Base-by-base conservation (phyloP, 2,888 invertebrate genomes). In the Sarcophaga rosellei region DNA sequence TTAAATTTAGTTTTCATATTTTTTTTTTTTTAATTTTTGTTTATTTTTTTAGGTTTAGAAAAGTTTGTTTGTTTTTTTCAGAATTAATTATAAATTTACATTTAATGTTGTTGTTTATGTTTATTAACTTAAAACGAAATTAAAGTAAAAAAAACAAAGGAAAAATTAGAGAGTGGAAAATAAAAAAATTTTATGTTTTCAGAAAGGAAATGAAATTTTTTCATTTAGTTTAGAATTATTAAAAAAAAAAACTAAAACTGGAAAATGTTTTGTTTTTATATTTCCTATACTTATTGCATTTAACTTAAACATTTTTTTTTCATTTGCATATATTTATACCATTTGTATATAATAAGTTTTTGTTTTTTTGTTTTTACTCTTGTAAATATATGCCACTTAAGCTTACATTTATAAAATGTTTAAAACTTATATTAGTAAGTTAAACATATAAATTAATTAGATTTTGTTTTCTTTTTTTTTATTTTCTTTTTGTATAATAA, bases 351-450 rank as follows among this genome's bases (percentile, higher is more conserved):
- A 75, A 69, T 75, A 25, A 61, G 53, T 68, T 79, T 79, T 70
- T 72, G 61, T 75, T 35, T 35, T 76, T 77, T 75, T 65, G 65
- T 82, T 87, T 85, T 68, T 81, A 62, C 87, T 87, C 80, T 84
- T 80, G 88, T 89, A 89, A 91, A 90, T 89, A 89, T 88, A 87
- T 91, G 90, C 90, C 89, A 90, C 90, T 91, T 92, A 91, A 91
- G 91, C 91, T 92, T 91, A 91, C 92, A 92, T 91, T 92, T 91
- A 92, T 92, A 91, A 92, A 92, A 92, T 91, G 92, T 91, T 91
- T 91, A 91, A 92, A 92, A 92, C 91, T 92, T 91, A 90, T 91
- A 81, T 84, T 81, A 84, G 85, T 88, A 89, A 89, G 86, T 87
- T 80, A 81, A 84, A 82, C 84, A 89, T 90, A 88, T 88, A 85